These are phyloP conservation scores for Gobiocypris rarus DNA, from an alignment of 2,113 vertebrate genomes.

Conservation along the genomic window DNA sequence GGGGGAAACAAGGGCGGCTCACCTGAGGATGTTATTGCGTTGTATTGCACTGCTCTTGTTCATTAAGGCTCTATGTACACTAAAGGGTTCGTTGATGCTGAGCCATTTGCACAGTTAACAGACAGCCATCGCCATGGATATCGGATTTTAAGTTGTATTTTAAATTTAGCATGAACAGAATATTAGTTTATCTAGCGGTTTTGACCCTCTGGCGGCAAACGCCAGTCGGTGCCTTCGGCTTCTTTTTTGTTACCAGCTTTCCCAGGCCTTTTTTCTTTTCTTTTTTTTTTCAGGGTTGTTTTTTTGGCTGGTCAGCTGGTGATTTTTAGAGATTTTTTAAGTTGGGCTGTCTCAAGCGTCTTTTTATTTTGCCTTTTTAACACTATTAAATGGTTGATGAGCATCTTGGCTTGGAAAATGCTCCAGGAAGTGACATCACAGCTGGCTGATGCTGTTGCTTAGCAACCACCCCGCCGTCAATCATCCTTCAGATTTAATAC, in stretches of 20 bases:
- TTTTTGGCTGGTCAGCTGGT: not conserved
- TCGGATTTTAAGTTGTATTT: conserved; percentile 80
- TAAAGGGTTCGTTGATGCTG: conserved; percentile 63
- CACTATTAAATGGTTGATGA: conserved; percentile 34
- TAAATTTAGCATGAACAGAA: conserved; percentile 77
- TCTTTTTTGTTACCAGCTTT: conserved; percentile 30
- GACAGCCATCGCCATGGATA: conserved; percentile 39
- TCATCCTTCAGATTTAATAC: conserved; percentile 60
- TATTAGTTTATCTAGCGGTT: conserved; percentile 81
- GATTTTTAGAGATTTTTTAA: conserved; percentile 3
- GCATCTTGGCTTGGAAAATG: conserved; percentile 39
- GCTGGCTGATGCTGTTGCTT: conserved; percentile 37
- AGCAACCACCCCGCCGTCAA: conserved; percentile 47
- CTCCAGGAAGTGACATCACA: conserved; percentile 21
- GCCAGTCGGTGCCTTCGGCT: conserved; percentile 95
- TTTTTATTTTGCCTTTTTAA: conserved; percentile 13
- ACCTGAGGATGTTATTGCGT: conserved; percentile 81
- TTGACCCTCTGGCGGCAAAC: conserved; percentile 87
- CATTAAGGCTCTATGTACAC: conserved; percentile 92
- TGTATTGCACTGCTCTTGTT: conserved; percentile 95
- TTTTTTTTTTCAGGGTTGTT: not conserved
- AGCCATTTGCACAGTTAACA: conserved; percentile 49
- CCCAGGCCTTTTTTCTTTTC: not conserved
- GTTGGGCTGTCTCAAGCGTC: conserved; percentile 9
- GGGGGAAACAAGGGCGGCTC: conserved; percentile 59